Evolutionary conservation across 2,113 vertebrate species (phyloP).

Genomic region (Anhinga rufa): DNA sequence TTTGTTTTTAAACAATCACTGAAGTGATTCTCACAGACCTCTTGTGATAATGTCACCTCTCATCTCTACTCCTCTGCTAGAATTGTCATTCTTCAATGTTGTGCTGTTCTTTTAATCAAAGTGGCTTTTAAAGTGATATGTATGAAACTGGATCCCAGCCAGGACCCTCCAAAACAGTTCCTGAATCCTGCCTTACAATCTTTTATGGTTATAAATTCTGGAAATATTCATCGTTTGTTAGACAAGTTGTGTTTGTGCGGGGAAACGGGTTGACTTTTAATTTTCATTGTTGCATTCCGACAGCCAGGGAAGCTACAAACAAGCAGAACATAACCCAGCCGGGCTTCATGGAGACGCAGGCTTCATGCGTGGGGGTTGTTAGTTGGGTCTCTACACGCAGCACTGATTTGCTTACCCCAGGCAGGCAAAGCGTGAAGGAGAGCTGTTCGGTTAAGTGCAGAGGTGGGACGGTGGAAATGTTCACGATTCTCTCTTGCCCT

Average conservation of each 20-base stretch:
- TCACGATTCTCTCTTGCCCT: not conserved
- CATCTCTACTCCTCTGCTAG: not conserved
- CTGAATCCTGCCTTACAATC: not conserved
- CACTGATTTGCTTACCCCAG: not conserved
- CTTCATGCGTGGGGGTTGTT: not conserved
- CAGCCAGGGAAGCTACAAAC: not conserved
- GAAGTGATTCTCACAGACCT: not conserved
- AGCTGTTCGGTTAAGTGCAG: not conserved
- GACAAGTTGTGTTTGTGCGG: not conserved
- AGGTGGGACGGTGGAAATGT: not conserved
- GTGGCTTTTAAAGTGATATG: not conserved
- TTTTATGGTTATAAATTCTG: not conserved
- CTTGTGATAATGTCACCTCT: not conserved
- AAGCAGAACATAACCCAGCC: not conserved
- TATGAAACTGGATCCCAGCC: not conserved
- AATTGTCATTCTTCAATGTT: not conserved
- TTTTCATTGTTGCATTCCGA: not conserved
- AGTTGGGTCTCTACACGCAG: not conserved
- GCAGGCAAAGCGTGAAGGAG: not conserved
- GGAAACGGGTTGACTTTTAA: not conserved
- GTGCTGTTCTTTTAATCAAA: not conserved
- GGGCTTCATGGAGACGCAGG: not conserved
- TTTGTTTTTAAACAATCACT: constrained; percentile 18
- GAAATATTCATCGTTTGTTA: not conserved
- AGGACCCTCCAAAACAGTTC: not conserved